Evolutionary conservation across 2,888 invertebrate species (phyloP).

Genomic region (Spisula solida): DNA sequence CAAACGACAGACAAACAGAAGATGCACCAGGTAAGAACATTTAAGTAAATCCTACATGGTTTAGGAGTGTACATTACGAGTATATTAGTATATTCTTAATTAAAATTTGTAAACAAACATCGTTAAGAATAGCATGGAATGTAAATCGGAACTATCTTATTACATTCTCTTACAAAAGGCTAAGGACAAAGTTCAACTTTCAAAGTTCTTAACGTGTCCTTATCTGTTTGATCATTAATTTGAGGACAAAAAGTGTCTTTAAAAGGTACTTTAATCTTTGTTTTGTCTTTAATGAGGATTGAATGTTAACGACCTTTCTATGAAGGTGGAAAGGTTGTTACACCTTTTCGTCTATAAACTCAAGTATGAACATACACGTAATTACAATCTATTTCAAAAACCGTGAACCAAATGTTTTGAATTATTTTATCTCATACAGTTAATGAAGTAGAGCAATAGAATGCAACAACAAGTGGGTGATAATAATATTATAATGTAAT

Average conservation of each 20-base stretch:
- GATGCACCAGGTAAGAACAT: conserved; percentile 35
- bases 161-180: not conserved
- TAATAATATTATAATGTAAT: too few relatives aligned
- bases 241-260: not conserved
- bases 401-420: too few relatives aligned
- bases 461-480: too few relatives aligned
- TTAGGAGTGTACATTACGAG: not conserved
- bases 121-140: too few relatives aligned
- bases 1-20: conserved; percentile 28
- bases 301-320: not conserved
- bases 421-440: too few relatives aligned
- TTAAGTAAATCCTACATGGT: not conserved
- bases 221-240: not conserved
- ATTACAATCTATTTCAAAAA: too few relatives aligned
- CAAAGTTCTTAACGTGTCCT: not conserved
- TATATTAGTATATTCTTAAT: too few relatives aligned
- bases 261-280: not conserved
- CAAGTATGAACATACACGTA: too few relatives aligned
- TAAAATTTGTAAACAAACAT: too few relatives aligned
- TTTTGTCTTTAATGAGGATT: not conserved
- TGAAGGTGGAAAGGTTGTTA: not conserved
- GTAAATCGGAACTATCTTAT: not conserved
- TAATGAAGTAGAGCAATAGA: too few relatives aligned
- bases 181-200: not conserved
- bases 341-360: too few relatives aligned